A percentile compares a stretch with the other conserved stretches of the same genome.
Conservation (phyloP, 2,113 vertebrate species). For the Anser cygnoides region DNA sequence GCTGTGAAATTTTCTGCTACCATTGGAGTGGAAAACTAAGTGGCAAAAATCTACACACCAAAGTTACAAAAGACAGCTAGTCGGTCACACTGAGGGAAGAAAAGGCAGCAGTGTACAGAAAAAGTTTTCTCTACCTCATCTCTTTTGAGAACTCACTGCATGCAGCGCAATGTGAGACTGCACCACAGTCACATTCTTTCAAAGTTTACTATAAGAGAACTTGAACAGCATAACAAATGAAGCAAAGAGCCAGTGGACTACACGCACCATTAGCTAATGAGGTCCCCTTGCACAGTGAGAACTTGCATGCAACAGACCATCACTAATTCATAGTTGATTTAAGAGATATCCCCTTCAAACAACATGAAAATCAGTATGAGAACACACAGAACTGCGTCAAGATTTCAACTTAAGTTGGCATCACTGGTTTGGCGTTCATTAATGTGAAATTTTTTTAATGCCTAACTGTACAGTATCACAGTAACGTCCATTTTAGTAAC, state of each 20-base stretch:
- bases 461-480: background rate
- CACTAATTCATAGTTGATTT: background rate
- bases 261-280: background rate
- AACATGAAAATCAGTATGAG: background rate
- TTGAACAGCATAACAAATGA: conserved; percentile 52
- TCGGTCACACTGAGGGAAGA: background rate
- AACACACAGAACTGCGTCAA: background rate
- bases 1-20: background rate
- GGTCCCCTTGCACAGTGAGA: background rate
- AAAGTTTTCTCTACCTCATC: background rate
- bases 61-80: background rate
- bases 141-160: conserved; percentile 13
- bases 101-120: background rate
- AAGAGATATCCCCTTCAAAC: background rate
- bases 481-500: background rate
- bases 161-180: background rate
- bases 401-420: background rate
- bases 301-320: background rate
- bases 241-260: conserved; percentile 28
- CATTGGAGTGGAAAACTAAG: background rate
- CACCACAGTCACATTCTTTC: conserved; percentile 38
- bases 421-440: background rate
- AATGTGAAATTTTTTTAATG: background rate
- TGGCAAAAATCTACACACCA: background rate
- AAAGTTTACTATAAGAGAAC: conserved; percentile 24